Conservation (phyloP, 2,113 vertebrate species). For the Apodemus speciosus region DNA sequence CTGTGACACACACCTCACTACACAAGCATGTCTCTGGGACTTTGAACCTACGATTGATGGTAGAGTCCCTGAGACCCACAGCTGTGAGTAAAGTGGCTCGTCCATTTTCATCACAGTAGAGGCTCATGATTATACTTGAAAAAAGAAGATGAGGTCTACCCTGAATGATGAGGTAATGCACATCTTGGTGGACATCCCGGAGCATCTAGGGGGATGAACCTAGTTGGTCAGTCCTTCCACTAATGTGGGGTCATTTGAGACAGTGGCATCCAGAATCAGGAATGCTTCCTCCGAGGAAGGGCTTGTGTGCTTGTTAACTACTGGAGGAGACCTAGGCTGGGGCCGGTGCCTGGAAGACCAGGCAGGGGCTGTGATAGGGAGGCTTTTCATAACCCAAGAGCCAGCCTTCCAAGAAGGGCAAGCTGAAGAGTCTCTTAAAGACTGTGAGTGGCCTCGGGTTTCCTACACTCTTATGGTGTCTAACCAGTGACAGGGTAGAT, state of each 20-base stretch:
- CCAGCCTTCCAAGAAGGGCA: neutral
- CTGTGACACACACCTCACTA: neutral
- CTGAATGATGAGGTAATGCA: neutral
- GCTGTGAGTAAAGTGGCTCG: neutral
- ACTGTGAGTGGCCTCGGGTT: neutral
- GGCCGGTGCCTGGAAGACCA: fast-evolving
- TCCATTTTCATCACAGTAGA: neutral
- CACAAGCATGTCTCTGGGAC: neutral
- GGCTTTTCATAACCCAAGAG: neutral
- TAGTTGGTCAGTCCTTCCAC: constrained; percentile 15
- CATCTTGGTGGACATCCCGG: neutral
- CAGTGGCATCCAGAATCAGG: neutral
- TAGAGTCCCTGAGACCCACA: neutral
- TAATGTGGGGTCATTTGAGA: neutral
- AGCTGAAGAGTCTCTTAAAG: neutral
- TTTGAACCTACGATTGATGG: neutral
- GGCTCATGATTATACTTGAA: neutral
- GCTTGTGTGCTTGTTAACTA: neutral
- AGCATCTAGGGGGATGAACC: constrained; percentile 31
- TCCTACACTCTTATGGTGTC: neutral
- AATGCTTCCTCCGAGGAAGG: fast-evolving
- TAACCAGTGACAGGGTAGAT: neutral
- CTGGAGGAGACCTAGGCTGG: neutral
- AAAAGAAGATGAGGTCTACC: neutral
- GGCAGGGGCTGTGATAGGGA: too few species aligned